These are phyloP conservation scores for Halictus ligatus DNA, from an alignment of 2,888 invertebrate genomes.

Conservation along the genomic window DNA sequence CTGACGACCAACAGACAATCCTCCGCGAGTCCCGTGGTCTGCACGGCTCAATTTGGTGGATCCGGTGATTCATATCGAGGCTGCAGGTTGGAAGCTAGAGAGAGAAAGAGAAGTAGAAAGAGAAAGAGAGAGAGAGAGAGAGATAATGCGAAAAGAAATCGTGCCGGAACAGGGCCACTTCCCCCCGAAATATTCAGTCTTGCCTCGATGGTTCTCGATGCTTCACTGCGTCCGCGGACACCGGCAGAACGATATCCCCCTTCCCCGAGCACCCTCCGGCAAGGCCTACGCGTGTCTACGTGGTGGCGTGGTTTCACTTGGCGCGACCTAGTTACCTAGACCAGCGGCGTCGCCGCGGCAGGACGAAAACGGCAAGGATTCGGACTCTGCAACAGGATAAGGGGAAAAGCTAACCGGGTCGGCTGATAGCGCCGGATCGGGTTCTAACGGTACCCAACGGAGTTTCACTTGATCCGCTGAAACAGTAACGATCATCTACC, in stretches of 20 bases:
- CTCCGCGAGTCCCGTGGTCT: neutral
- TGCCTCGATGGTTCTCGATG: conserved; percentile 63
- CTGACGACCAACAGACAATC: neutral
- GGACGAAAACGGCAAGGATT: conserved; percentile 62
- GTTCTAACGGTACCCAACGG: conserved; percentile 60
- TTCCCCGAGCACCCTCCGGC: conserved; percentile 26
- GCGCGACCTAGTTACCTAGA: conserved; percentile 79
- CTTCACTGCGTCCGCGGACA: conserved; percentile 72
- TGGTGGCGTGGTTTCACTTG: conserved; percentile 82
- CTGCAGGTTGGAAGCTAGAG: neutral
- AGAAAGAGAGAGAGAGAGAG: neutral
- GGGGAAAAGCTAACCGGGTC: conserved; percentile 57
- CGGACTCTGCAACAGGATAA: conserved; percentile 38
- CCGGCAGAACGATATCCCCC: conserved; percentile 62
- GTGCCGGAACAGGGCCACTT: conserved; percentile 30
- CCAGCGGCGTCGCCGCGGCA: conserved; percentile 39
- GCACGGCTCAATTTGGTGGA: neutral
- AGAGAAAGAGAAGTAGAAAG: neutral
- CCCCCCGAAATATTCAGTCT: conserved; percentile 64
- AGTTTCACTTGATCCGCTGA: neutral
- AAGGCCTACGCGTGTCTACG: conserved; percentile 71
- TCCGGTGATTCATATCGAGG: conserved; percentile 10
- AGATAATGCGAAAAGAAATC: conserved; percentile 20
- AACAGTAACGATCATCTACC: neutral
- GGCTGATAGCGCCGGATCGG: conserved; percentile 45